A percentile compares a stretch with the other conserved stretches of the same genome.
phyloP scores from a whole-genome alignment of 2,888 invertebrate genomes.

The Drosophila dives region DNA sequence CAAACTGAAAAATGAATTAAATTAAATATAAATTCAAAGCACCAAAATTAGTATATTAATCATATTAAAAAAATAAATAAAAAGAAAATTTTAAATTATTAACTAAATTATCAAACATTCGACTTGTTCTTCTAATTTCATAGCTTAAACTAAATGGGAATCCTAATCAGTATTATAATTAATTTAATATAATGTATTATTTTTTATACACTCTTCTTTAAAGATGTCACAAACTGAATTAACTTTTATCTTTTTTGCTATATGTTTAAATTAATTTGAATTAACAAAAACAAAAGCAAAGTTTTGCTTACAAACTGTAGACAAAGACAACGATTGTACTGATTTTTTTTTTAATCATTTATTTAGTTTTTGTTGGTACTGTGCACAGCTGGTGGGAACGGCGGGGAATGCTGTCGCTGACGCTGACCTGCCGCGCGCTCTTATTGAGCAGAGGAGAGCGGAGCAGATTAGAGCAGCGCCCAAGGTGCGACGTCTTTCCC shows the following conservation, averaged over 20 bases:
- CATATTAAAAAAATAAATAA: neutral
- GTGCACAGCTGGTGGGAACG: constrained; percentile 23
- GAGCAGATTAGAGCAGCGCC: constrained; percentile 4
- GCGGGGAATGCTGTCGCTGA: constrained; percentile 10
- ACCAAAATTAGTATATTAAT: neutral
- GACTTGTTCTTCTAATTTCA: neutral
- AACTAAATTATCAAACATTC: neutral
- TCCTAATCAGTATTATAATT: neutral
- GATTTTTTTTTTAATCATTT: neutral
- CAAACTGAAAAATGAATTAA: neutral
- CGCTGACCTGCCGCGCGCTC: constrained; percentile 39
- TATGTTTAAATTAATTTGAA: neutral
- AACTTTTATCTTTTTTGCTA: neutral
- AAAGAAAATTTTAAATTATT: neutral
- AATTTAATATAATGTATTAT: neutral
- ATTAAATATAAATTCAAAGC: neutral
- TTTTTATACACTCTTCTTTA: neutral
- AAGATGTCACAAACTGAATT: neutral
- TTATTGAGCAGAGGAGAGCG: constrained; percentile 31
- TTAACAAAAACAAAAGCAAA: neutral
- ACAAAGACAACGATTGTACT: neutral
- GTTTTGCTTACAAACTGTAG: neutral
- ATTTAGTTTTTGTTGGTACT: neutral
- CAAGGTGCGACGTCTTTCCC: constrained; percentile 48
- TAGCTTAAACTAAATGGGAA: neutral